phyloP scores from a whole-genome alignment of 2,797 vertebrate species.

The Hirundo rustica region DNA sequence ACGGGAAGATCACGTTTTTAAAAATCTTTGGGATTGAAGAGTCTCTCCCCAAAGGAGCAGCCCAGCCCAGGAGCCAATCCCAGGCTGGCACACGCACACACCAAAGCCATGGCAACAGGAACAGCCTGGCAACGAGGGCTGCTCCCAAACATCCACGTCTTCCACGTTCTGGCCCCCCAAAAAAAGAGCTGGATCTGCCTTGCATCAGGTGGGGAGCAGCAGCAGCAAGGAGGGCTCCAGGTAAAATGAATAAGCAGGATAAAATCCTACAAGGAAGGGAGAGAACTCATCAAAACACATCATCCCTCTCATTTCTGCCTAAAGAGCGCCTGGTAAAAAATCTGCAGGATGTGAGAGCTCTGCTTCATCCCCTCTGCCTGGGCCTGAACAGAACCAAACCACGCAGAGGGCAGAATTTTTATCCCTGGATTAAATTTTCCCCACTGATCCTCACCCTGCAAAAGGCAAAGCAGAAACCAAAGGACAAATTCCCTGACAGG shows the following conservation, averaged over 20 bases:
- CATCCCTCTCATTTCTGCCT: neutral
- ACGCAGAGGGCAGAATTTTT: neutral
- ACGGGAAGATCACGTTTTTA: accelerated
- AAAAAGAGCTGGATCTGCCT: neutral
- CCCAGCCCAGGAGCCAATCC: constrained; percentile 1
- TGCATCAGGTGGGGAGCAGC: neutral
- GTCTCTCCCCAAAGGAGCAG: neutral
- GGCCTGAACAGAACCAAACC: neutral
- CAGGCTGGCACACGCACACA: constrained; percentile 2
- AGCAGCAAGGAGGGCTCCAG: neutral
- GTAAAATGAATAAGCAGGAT: neutral
- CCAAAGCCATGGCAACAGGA: constrained; percentile 61
- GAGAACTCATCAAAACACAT: neutral
- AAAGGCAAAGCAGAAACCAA: neutral
- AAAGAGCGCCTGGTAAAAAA: neutral
- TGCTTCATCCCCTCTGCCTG: neutral
- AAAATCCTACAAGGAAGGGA: neutral
- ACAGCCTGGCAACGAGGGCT: constrained; percentile 56
- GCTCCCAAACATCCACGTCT: neutral
- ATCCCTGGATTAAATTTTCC: neutral
- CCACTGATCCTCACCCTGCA: neutral
- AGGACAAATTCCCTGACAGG: neutral
- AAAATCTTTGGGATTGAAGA: neutral
- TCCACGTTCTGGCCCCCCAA: neutral
- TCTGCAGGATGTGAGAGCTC: neutral